Percentiles rank a stretch among this genome's conserved stretches.
phyloP scores from a whole-genome alignment of 2,888 invertebrate species.

The Lampropteryx suffumata region DNA sequence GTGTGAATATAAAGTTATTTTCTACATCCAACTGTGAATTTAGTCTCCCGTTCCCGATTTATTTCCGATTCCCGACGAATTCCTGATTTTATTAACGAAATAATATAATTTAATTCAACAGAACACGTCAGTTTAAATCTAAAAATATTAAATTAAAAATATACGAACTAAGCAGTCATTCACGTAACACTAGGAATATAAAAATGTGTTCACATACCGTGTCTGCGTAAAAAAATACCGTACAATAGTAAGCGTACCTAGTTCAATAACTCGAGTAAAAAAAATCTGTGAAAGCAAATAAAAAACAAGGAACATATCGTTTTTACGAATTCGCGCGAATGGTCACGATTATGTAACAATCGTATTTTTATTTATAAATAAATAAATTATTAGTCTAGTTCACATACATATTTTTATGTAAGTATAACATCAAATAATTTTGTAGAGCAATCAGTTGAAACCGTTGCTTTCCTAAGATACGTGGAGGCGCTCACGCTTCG shows the following conservation, averaged over 20 bases:
- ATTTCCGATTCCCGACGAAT: no score
- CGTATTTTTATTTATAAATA: conserved; percentile 43
- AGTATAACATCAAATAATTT: conserved; percentile 25
- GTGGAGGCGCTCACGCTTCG: conserved; percentile 18
- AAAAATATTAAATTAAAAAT: conserved; percentile 66
- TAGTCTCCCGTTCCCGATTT: conserved; percentile 21
- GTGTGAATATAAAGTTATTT: conserved; percentile 16
- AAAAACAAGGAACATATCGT: conserved; percentile 60
- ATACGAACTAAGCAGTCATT: conserved; percentile 82
- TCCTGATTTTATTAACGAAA: conserved; percentile 41
- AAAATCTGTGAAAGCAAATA: conserved; percentile 46
- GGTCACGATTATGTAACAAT: conserved; percentile 31
- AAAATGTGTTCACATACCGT: conserved; percentile 54
- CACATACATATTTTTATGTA: conserved; percentile 34
- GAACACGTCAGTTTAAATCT: conserved; percentile 60
- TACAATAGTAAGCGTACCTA: conserved; percentile 77
- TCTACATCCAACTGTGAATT: conserved; percentile 24
- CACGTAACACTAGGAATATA: conserved; percentile 72
- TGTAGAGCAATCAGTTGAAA: conserved; percentile 6
- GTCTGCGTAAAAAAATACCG: conserved; percentile 62
- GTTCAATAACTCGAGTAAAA: conserved; percentile 57
- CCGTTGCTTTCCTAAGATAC: neutral
- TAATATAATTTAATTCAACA: conserved; percentile 52
- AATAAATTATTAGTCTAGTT: conserved; percentile 53
- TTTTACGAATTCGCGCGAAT: conserved; percentile 45